These are phyloP conservation scores for Ammospiza nelsoni DNA, from an alignment of 2,113 vertebrate species.

Conservation along the genomic window DNA sequence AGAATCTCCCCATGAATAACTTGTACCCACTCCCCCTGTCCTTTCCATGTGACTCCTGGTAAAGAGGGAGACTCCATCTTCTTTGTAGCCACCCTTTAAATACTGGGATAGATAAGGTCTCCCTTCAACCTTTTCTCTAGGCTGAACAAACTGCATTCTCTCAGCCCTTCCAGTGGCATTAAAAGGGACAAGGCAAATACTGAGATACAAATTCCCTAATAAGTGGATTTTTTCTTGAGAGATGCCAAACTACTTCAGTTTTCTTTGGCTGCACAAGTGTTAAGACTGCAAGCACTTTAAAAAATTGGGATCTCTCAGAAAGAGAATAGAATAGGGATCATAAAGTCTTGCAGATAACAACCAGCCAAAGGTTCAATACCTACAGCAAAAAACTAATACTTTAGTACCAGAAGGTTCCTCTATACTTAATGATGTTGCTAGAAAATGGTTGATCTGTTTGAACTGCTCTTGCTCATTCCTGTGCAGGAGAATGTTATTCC, in stretches of 20 bases:
- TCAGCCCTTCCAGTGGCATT: not conserved
- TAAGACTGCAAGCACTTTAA: not conserved
- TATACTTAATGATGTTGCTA: not conserved
- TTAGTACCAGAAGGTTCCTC: not conserved
- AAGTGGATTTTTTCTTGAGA: not conserved
- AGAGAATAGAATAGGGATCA: not conserved
- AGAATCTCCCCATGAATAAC: not conserved
- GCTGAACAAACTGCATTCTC: not conserved
- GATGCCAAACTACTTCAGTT: not conserved
- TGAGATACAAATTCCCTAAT: not conserved
- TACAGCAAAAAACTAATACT: not conserved
- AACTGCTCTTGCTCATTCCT: constrained; percentile 13
- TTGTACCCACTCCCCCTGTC: not conserved
- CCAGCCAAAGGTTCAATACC: not conserved
- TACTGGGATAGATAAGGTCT: not conserved
- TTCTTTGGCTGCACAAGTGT: not conserved
- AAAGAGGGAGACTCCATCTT: not conserved
- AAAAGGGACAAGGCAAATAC: not conserved
- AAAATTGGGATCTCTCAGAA: constrained; percentile 13
- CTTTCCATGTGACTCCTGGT: not conserved
- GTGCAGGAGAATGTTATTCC: not conserved
- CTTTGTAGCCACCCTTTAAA: not conserved
- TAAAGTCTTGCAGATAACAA: constrained; percentile 16
- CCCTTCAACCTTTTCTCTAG: not conserved
- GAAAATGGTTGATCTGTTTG: constrained; percentile 3